phyloP scores from a whole-genome alignment of 2,797 vertebrate genomes.

The Ctenosaura bakeri region DNA sequence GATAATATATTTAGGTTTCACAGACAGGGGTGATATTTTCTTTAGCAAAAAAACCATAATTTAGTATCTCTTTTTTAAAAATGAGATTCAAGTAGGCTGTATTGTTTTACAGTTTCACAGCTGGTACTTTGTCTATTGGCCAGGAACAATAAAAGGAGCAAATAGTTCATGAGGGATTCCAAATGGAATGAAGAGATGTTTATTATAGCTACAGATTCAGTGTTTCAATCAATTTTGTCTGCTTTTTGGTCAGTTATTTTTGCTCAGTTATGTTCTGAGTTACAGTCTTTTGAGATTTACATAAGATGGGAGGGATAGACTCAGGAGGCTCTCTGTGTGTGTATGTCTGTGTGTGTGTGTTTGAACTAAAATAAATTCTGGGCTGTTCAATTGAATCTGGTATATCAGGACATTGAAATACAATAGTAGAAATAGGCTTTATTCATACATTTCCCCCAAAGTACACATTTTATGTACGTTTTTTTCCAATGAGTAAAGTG shows the following conservation, averaged over 20 bases:
- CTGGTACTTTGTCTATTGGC: conserved; percentile 52
- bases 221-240: conserved; percentile 37
- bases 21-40: background rate
- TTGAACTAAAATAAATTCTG: conserved; percentile 1
- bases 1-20: background rate
- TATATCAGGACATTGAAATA: conserved; percentile 22
- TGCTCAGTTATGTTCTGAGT: conserved; percentile 48
- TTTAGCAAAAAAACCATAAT: conserved; percentile 22
- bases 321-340: conserved; percentile 47
- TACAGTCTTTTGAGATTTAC: conserved; percentile 28
- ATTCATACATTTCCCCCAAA: background rate
- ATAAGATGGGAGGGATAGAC: conserved; percentile 51
- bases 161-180: conserved; percentile 64
- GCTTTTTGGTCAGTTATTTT: conserved; percentile 52
- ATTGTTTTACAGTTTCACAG: conserved; percentile 56
- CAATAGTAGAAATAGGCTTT: background rate
- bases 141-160: conserved; percentile 67
- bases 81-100: conserved; percentile 47
- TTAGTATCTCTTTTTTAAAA: conserved; percentile 20
- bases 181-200: conserved; percentile 59
- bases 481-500: background rate
- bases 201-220: conserved; percentile 39
- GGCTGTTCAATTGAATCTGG: conserved; percentile 27
- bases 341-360: conserved; percentile 18
- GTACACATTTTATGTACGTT: background rate